phyloP scores from a whole-genome alignment of 2,888 invertebrate species.

The Xanthia togata region DNA sequence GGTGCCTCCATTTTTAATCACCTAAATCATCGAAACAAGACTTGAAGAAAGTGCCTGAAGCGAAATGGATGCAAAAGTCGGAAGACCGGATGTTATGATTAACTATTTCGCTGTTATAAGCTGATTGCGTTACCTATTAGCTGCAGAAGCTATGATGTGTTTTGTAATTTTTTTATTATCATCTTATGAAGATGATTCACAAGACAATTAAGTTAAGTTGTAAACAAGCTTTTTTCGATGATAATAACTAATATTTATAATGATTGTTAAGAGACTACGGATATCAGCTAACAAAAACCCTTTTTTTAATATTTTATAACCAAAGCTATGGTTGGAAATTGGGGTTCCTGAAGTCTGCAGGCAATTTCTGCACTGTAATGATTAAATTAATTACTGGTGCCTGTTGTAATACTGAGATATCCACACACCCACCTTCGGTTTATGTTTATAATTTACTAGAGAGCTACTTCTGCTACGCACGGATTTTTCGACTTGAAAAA shows the following conservation, averaged over 20 bases:
- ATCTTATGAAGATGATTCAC: slow-evolving; percentile 26
- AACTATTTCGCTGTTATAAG: background rate
- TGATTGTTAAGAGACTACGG: background rate
- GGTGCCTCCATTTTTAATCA: background rate
- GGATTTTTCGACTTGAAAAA: no score
- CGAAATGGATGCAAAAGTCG: background rate
- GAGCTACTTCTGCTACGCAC: no score
- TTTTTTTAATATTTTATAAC: no score
- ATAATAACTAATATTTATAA: background rate
- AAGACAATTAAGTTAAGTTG: background rate
- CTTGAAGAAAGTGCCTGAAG: background rate
- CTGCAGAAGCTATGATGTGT: background rate
- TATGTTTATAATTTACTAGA: no score
- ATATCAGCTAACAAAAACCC: background rate
- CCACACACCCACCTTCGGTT: no score
- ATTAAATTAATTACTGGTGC: background rate
- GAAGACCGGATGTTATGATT: background rate
- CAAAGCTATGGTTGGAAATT: background rate
- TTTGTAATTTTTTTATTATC: slow-evolving; percentile 1
- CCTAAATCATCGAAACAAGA: background rate
- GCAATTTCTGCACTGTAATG: background rate
- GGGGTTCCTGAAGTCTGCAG: background rate
- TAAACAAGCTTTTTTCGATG: slow-evolving; percentile 25
- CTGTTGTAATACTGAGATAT: no score
- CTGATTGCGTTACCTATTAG: background rate